Evolutionary conservation across 1,140 invertebrate genomes (phyloP).

Genomic region (Magallana angulata): DNA sequence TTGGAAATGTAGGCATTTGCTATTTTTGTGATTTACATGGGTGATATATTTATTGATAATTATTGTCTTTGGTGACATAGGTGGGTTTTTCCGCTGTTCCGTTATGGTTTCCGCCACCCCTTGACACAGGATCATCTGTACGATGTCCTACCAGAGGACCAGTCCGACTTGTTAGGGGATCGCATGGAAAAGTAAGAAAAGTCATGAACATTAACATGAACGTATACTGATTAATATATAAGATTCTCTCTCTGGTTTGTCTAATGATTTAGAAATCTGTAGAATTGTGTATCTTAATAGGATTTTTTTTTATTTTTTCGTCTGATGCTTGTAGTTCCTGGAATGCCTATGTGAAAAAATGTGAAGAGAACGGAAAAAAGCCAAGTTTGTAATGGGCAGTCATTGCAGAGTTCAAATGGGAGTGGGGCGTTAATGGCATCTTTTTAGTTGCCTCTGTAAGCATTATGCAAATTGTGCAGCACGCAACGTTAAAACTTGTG

Average conservation of each 20-base stretch:
- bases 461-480: not conserved
- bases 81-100: slow-evolving; percentile 59
- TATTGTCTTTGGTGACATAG: not conserved
- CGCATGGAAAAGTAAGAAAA: slow-evolving; percentile 53
- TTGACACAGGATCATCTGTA: no score
- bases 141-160: slow-evolving; percentile 59
- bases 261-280: no score
- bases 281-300: not conserved
- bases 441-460: slow-evolving; percentile 44
- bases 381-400: slow-evolving; percentile 53
- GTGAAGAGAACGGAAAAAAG: slow-evolving; percentile 34
- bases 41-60: no score
- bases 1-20: no score
- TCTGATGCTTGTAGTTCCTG: slow-evolving; percentile 40
- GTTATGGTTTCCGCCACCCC: slow-evolving; percentile 11
- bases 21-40: no score
- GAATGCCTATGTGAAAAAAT: slow-evolving; percentile 45
- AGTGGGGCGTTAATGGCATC: slow-evolving; percentile 51
- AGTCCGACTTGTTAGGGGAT: slow-evolving; percentile 41
- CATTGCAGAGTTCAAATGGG: slow-evolving; percentile 48
- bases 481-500: no score
- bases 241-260: no score
- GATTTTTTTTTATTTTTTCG: not conserved
- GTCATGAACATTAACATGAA: not conserved
- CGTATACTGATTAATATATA: not conserved